Evolutionary conservation across 2,888 invertebrate genomes (phyloP).

Genomic region (Malthinus seriepunctatus): DNA sequence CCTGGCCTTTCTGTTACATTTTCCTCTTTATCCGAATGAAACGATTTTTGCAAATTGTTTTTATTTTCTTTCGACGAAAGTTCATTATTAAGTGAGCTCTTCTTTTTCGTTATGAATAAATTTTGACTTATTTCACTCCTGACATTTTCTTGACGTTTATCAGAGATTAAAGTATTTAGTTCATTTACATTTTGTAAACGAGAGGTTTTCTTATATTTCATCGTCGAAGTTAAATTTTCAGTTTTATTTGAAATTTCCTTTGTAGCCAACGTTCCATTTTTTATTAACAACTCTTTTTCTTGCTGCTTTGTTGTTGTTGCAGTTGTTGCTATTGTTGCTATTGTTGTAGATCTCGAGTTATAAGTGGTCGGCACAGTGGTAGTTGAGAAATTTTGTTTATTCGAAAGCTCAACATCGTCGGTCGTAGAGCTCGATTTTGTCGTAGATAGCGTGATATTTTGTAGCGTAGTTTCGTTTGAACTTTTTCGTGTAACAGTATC

Average conservation of each 20-base stretch:
- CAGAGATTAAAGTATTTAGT: constrained; percentile 26
- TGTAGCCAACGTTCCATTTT: neutral
- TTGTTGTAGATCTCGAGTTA: neutral
- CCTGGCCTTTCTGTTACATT: constrained; percentile 40
- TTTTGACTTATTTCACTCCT: constrained; percentile 31
- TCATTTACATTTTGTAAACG: constrained; percentile 30
- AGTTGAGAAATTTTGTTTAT: constrained; percentile 9
- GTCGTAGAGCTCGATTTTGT: constrained; percentile 19
- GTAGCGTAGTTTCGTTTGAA: constrained; percentile 11
- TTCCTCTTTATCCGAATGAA: constrained; percentile 21
- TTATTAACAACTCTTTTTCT: neutral
- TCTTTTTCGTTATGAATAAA: constrained; percentile 30
- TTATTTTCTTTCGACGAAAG: constrained; percentile 15
- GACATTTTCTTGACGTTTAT: constrained; percentile 25
- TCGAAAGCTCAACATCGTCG: constrained; percentile 20
- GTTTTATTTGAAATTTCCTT: constrained; percentile 3
- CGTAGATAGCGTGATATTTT: constrained; percentile 7
- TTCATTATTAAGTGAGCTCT: constrained; percentile 21
- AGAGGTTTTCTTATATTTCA: constrained; percentile 10
- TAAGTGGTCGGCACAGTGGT: constrained; percentile 9
- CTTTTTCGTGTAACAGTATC: constrained; percentile 6
- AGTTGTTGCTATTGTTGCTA: neutral
- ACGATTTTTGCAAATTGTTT: constrained; percentile 4
- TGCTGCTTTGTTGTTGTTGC: neutral
- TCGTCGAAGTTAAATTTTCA: neutral